These are phyloP conservation scores for Hippocampus guttulatus DNA, from an alignment of 2,113 vertebrate species.

Conservation along the genomic window DNA sequence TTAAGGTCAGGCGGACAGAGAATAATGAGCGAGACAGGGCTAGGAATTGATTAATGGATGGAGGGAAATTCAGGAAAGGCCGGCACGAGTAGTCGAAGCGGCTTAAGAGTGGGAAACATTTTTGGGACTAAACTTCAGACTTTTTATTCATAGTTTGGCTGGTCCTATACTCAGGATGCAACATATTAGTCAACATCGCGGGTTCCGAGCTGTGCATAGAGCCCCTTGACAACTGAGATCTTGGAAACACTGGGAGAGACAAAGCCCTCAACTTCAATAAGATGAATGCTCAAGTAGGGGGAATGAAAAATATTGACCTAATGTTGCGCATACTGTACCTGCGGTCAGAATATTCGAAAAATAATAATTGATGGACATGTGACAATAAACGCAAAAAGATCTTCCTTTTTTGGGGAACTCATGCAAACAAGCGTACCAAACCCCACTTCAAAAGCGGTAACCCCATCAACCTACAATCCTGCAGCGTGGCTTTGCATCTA, in stretches of 20 bases:
- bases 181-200: not conserved
- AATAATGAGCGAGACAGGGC: not conserved
- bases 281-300: not conserved
- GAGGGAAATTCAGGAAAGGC: not conserved
- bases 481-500: slow-evolving; percentile 45
- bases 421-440: slow-evolving; percentile 30
- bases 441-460: slow-evolving; percentile 16
- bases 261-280: not conserved
- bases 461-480: slow-evolving; percentile 46
- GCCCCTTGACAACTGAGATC: no score
- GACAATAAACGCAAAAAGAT: not conserved
- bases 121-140: no score
- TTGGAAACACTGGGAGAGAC: not conserved
- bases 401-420: slow-evolving; percentile 16
- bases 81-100: not conserved
- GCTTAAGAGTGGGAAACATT: not conserved
- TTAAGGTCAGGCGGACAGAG: not conserved
- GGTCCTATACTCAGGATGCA: no score
- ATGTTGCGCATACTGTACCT: not conserved
- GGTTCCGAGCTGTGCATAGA: not conserved
- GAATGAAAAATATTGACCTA: not conserved
- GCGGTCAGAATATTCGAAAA: not conserved
- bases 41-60: not conserved
- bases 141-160: no score
- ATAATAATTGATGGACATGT: not conserved